Conservation (phyloP, 2,888 invertebrate species). For the Crematogaster levior region DNA sequence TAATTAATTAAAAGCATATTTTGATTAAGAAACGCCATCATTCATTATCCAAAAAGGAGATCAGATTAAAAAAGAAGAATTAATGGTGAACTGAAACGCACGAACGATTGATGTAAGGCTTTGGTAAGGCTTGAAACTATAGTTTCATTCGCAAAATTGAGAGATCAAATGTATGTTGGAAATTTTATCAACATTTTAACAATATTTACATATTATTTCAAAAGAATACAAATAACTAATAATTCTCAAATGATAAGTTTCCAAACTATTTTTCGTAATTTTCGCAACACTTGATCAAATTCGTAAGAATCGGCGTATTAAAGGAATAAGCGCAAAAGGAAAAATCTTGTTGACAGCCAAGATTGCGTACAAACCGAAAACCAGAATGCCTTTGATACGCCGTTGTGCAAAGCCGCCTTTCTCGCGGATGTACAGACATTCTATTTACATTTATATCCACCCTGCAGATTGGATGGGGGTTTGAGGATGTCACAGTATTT, state of each 20-base stretch:
- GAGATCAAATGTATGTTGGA: neutral
- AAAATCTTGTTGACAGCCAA: constrained; percentile 61
- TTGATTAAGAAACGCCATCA: too few relatives aligned
- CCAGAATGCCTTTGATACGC: constrained; percentile 77
- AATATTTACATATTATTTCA: neutral
- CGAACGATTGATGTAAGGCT: too few relatives aligned
- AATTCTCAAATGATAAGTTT: neutral
- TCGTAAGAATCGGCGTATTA: neutral
- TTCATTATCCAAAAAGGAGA: too few relatives aligned
- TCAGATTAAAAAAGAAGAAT: too few relatives aligned
- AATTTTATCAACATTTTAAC: neutral
- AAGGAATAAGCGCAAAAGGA: neutral
- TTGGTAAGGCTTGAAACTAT: too few relatives aligned
- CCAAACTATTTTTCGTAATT: neutral
- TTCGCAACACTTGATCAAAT: neutral
- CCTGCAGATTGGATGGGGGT: constrained; percentile 73
- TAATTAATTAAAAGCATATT: too few relatives aligned
- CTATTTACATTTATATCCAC: constrained; percentile 83
- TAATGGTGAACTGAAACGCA: too few relatives aligned
- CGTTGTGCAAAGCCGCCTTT: constrained; percentile 79
- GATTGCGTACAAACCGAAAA: constrained; percentile 69
- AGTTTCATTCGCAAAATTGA: constrained; percentile 2
- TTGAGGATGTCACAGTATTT: constrained; percentile 73
- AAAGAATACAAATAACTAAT: neutral
- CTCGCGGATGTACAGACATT: constrained; percentile 80